phyloP scores from a whole-genome alignment of 2,888 invertebrate genomes.

The Vanessa cardui region DNA sequence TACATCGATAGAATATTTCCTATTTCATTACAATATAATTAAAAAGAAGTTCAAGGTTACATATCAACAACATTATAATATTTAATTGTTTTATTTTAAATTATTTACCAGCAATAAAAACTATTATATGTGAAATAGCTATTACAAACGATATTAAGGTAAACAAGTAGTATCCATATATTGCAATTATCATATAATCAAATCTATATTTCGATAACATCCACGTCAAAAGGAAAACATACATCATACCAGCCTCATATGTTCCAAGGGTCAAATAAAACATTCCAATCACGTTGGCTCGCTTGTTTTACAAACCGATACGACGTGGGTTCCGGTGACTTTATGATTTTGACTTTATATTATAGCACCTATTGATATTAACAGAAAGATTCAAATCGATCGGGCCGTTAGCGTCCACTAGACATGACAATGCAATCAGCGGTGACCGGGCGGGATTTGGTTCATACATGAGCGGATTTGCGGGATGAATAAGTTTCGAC shows the following conservation, averaged over 20 bases:
- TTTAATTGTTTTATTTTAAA: too few relatives aligned
- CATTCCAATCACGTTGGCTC: conserved; percentile 81
- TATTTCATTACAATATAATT: background rate
- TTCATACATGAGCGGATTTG: conserved; percentile 82
- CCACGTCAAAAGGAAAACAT: conserved; percentile 74
- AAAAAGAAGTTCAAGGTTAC: background rate
- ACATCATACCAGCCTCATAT: conserved; percentile 79
- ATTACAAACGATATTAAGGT: background rate
- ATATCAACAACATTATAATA: too few relatives aligned
- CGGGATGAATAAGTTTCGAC: conserved; percentile 82
- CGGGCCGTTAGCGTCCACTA: conserved; percentile 52
- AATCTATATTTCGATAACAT: conserved; percentile 56
- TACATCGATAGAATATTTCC: background rate
- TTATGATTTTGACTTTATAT: conserved; percentile 38
- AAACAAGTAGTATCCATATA: conserved; percentile 24
- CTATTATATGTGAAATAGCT: background rate
- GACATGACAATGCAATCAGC: conserved; percentile 83
- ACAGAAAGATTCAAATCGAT: conserved; percentile 46
- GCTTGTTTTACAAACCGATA: conserved; percentile 82
- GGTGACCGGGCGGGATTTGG: conserved; percentile 82
- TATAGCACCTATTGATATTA: conserved; percentile 43
- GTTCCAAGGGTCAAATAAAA: conserved; percentile 76
- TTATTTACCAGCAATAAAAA: too few relatives aligned
- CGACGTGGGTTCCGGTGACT: conserved; percentile 64
- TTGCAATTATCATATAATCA: conserved; percentile 57